These are phyloP conservation scores for Limnephilus lunatus DNA, from an alignment of 2,888 invertebrate species.

Conservation along the genomic window DNA sequence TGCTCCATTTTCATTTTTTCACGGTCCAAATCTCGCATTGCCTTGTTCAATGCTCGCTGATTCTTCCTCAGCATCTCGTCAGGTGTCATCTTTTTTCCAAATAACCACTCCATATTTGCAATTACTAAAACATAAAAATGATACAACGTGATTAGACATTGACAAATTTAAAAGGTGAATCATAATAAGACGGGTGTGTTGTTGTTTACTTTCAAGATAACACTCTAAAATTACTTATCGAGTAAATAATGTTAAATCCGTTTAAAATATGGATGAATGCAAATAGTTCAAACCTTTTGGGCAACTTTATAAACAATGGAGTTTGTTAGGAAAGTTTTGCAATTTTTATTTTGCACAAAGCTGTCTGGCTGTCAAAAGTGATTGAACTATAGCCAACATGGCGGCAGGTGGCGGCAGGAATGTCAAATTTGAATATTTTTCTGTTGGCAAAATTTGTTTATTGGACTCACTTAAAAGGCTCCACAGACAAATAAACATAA, in stretches of 20 bases:
- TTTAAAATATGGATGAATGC: background rate
- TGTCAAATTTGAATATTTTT: background rate
- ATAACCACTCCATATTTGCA: slow-evolving; percentile 91
- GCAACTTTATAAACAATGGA: background rate
- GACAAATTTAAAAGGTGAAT: slow-evolving; percentile 35
- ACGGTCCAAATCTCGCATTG: slow-evolving; percentile 97
- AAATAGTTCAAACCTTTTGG: background rate
- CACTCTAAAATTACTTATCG: background rate
- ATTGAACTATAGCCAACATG: background rate
- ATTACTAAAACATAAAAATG: background rate
- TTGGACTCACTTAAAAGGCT: background rate
- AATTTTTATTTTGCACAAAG: background rate
- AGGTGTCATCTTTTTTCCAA: slow-evolving; percentile 96
- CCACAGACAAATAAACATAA: background rate
- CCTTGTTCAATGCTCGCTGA: slow-evolving; percentile 97
- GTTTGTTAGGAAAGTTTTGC: background rate
- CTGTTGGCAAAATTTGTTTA: background rate
- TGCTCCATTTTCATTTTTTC: slow-evolving; percentile 97
- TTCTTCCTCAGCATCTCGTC: slow-evolving; percentile 99
- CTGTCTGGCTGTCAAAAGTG: slow-evolving; percentile 21
- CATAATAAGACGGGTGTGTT: slow-evolving; percentile 46
- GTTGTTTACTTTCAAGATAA: slow-evolving; percentile 31
- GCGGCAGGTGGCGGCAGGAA: background rate
- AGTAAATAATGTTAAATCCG: background rate
- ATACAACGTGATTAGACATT: slow-evolving; percentile 6